These are phyloP conservation scores for Myotis daubentonii DNA, from an alignment of 2,797 vertebrate genomes.

Conservation along the genomic window DNA sequence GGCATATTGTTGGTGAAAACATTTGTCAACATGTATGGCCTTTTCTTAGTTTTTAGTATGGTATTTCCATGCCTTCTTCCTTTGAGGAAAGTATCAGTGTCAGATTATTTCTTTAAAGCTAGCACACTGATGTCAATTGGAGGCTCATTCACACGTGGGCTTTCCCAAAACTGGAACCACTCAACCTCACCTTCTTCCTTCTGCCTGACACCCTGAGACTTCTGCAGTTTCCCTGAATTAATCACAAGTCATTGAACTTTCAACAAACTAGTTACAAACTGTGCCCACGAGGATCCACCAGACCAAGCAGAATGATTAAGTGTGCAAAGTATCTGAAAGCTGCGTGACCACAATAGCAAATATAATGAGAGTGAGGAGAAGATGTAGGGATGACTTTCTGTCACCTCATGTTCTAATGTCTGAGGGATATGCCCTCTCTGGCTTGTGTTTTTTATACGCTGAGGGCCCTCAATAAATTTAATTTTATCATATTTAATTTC, in stretches of 20 bases:
- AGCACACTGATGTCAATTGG: neutral
- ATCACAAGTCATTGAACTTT: neutral
- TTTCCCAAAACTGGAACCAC: fast-evolving
- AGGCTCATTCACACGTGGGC: neutral
- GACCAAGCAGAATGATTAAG: neutral
- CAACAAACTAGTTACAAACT: neutral
- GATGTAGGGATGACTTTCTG: neutral
- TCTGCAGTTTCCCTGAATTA: neutral
- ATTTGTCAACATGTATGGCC: neutral
- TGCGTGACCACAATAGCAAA: neutral
- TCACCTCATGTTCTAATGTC: neutral
- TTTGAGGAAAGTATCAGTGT: neutral
- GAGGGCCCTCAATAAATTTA: neutral
- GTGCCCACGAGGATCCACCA: neutral
- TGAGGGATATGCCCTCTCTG: neutral
- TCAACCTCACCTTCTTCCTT: neutral
- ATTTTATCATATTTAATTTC: neutral
- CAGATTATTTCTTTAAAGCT: constrained; percentile 23
- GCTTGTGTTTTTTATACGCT: neutral
- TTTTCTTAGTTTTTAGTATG: neutral
- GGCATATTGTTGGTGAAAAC: constrained; percentile 21
- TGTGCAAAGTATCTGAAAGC: neutral
- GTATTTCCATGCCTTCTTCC: neutral
- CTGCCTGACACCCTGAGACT: neutral
- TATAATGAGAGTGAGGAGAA: neutral